phyloP scores from a whole-genome alignment of 1,140 invertebrate genomes.

The Oscheius sp. region DNA sequence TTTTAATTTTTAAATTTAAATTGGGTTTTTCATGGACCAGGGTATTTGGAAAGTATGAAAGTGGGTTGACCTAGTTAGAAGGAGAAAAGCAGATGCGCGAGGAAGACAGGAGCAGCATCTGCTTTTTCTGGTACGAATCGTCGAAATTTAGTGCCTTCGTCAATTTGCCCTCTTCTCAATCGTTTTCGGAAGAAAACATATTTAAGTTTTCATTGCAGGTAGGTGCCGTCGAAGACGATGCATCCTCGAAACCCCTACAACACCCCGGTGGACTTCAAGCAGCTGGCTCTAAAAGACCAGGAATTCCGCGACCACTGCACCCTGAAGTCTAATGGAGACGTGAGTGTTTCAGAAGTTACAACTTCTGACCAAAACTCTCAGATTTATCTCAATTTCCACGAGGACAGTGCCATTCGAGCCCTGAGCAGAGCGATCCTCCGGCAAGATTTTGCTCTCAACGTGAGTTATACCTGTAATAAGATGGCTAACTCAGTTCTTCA shows the following conservation, averaged over 20 bases:
- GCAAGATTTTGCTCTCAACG: conserved; percentile 12
- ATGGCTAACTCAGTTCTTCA: not conserved
- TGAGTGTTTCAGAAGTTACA: not conserved
- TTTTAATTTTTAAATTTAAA: too few relatives aligned
- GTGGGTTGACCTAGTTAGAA: not conserved
- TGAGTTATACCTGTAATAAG: not conserved
- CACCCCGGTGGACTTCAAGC: conserved; percentile 15
- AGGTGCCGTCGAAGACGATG: too few relatives aligned
- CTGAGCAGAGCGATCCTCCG: conserved; percentile 17
- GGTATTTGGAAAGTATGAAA: not conserved
- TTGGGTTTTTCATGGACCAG: not conserved
- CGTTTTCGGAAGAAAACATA: too few relatives aligned
- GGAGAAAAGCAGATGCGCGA: not conserved
- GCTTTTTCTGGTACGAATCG: too few relatives aligned
- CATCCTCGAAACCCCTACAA: too few relatives aligned
- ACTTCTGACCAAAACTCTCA: not conserved
- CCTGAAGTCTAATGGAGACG: conserved; percentile 7
- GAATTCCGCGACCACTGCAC: conserved; percentile 7
- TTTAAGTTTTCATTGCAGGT: too few relatives aligned
- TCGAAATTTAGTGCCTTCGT: too few relatives aligned
- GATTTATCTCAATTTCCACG: conserved; percentile 7
- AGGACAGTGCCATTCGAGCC: conserved; percentile 14
- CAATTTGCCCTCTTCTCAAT: too few relatives aligned
- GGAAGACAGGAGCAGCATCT: too few relatives aligned
- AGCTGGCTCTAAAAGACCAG: not conserved